Percentiles rank a stretch among this genome's conserved stretches.
Evolutionary conservation across 2,888 invertebrate species (phyloP).

Genomic region (Itoplectis maculator): DNA sequence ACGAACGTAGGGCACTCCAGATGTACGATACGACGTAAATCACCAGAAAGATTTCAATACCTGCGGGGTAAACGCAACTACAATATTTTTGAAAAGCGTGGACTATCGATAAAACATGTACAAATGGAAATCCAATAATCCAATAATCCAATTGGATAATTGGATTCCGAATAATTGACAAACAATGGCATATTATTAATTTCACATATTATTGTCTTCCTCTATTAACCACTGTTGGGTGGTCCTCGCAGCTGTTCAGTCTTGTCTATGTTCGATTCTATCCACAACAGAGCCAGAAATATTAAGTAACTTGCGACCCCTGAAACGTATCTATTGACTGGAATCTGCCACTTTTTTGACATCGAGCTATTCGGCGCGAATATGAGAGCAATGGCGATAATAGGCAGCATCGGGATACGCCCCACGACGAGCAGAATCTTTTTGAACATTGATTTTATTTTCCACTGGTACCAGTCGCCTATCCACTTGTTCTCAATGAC

Average conservation of each 20-base stretch:
- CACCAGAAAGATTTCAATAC: slow-evolving; percentile 81
- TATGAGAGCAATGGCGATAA: slow-evolving; percentile 84
- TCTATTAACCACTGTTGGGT: slow-evolving; percentile 85
- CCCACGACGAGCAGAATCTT: slow-evolving; percentile 83
- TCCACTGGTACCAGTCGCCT: slow-evolving; percentile 88
- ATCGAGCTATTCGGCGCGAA: slow-evolving; percentile 84
- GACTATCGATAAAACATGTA: too few relatives aligned
- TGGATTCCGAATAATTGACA: too few relatives aligned
- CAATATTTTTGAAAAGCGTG: neutral
- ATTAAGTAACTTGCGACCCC: slow-evolving; percentile 88
- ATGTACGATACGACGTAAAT: slow-evolving; percentile 86
- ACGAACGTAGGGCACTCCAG: slow-evolving; percentile 87
- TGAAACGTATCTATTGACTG: slow-evolving; percentile 90
- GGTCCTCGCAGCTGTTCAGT: slow-evolving; percentile 86
- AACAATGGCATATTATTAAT: too few relatives aligned
- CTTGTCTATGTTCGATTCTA: slow-evolving; percentile 87
- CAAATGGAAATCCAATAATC: too few relatives aligned
- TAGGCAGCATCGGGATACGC: slow-evolving; percentile 84
- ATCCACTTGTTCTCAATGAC: slow-evolving; percentile 89
- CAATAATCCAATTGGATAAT: too few relatives aligned
- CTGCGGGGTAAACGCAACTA: slow-evolving; percentile 67
- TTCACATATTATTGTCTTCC: slow-evolving; percentile 14
- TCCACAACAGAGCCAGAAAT: slow-evolving; percentile 88
- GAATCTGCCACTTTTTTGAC: slow-evolving; percentile 87
- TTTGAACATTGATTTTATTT: slow-evolving; percentile 83